Evolutionary conservation across 2,113 vertebrate genomes (phyloP), one percentile per base, ranked within the genome.

Genomic region (Sminthopsis crassicaudata): DNA sequence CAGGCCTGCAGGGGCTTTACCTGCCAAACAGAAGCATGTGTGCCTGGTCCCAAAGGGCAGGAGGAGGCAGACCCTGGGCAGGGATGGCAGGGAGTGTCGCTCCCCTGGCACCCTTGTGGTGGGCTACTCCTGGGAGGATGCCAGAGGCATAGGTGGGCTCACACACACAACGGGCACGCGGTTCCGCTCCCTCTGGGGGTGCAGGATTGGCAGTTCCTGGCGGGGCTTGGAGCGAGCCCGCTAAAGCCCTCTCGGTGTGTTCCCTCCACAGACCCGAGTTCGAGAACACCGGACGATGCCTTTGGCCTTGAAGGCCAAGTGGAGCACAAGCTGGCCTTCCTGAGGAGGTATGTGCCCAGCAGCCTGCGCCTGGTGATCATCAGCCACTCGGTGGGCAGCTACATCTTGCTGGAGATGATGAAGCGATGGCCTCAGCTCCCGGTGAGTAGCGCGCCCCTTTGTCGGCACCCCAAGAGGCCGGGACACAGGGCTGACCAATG

Each of bases 371-470:
- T 99, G 94, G 98, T 99, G 46, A 96, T 99, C 94, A 98, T 99
- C 67, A 99, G 99, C 94, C 99, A 99, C 98, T 99, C 99, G 27
- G 99, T 99, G 27, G 99, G 99, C 93, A 99, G 99, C 98, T 99
- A 99, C 97, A 98, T 99, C 67, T 98, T 99, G 91, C 98, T 99
- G 96, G 98, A 99, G 95, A 99, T 99, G 98, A 98, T 99, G 99
- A 99, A 99, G 96, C 98, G 98, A 92, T 98, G 99, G 10, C 99
- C 99, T 36, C 98, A 99, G 89, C 98, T 99, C 67, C 99, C 99
- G 98, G 99, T 99, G 98, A 92, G 94, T 97, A 95, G 7, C 14
- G 2, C 55, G 30, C 27, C n/a, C 55, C 10, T 57, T 57, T 53
- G 52, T 10, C 52, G n/a, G n/a, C 52, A 27, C 26, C n/a, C 5